Conservation (phyloP, 2,888 invertebrate species). For the Drosophila monieri region DNA sequence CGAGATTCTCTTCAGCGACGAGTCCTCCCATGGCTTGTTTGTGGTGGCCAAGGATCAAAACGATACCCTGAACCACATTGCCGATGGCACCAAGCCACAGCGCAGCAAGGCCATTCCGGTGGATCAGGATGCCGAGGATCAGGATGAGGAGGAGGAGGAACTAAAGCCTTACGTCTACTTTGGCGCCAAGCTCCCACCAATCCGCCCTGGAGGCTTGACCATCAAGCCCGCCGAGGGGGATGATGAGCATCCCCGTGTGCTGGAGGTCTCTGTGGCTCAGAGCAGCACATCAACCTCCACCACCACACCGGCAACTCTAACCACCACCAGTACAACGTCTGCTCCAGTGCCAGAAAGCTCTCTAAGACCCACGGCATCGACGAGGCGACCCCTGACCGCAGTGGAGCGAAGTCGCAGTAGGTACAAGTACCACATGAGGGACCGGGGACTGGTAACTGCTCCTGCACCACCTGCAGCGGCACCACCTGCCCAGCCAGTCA, state of each 20-base stretch:
- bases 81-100: constrained; percentile 65
- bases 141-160: constrained; percentile 83
- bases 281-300: constrained; percentile 48
- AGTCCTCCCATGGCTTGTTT: constrained; percentile 83
- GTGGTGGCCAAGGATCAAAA: constrained; percentile 83
- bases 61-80: constrained; percentile 82
- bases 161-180: constrained; percentile 89
- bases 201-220: constrained; percentile 79
- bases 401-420: constrained; percentile 77
- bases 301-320: constrained; percentile 15
- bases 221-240: constrained; percentile 82
- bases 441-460: constrained; percentile 47
- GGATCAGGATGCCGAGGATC: constrained; percentile 57
- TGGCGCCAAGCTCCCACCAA: constrained; percentile 87
- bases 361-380: constrained; percentile 54
- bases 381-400: constrained; percentile 65
- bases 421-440: constrained; percentile 78
- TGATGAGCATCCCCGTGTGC: constrained; percentile 85
- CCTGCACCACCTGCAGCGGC: constrained; percentile 24
- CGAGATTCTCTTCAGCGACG: constrained; percentile 84
- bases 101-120: constrained; percentile 62
- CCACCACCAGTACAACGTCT: constrained; percentile 51
- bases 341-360: constrained; percentile 42
- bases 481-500: constrained; percentile 44
- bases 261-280: constrained; percentile 86